Conservation (phyloP, 1,140 invertebrate species). For the Carcinoscorpius rotundicauda region DNA sequence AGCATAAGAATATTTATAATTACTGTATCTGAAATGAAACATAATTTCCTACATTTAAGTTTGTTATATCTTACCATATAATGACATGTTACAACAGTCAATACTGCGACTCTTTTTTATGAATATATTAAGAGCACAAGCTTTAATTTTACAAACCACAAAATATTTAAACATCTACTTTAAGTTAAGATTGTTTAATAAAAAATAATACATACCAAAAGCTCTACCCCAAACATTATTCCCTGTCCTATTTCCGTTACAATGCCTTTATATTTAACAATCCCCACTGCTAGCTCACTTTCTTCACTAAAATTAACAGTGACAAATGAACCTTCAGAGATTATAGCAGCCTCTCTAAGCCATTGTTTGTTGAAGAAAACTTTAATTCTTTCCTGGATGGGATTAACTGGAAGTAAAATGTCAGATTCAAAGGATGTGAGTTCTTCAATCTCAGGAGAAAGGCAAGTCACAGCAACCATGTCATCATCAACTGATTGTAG, state of each 20-base stretch:
- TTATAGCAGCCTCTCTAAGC: constrained; percentile 17
- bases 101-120: too few species aligned
- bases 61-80: too few species aligned
- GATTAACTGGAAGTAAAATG: constrained; percentile 15
- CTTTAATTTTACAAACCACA: too few species aligned
- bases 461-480: constrained; percentile 15
- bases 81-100: too few species aligned
- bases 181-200: constrained; percentile 1
- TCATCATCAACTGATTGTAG: constrained; percentile 19
- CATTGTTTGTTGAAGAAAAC: constrained; percentile 11
- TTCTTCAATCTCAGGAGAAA: constrained; percentile 13
- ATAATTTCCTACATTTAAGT: too few species aligned
- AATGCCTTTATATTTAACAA: constrained; percentile 15
- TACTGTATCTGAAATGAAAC: too few species aligned
- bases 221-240: constrained; percentile 18
- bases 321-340: constrained; percentile 16
- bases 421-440: constrained; percentile 17
- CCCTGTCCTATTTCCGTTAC: constrained; percentile 20
- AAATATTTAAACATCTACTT: neutral
- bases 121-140: too few species aligned
- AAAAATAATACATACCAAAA: constrained; percentile 14
- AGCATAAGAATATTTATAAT: too few species aligned
- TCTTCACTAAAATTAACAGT: constrained; percentile 18
- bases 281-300: constrained; percentile 17
- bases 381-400: constrained; percentile 13